These are phyloP conservation scores for Neofelis nebulosa DNA, from an alignment of 2,113 vertebrate species.

Conservation along the genomic window DNA sequence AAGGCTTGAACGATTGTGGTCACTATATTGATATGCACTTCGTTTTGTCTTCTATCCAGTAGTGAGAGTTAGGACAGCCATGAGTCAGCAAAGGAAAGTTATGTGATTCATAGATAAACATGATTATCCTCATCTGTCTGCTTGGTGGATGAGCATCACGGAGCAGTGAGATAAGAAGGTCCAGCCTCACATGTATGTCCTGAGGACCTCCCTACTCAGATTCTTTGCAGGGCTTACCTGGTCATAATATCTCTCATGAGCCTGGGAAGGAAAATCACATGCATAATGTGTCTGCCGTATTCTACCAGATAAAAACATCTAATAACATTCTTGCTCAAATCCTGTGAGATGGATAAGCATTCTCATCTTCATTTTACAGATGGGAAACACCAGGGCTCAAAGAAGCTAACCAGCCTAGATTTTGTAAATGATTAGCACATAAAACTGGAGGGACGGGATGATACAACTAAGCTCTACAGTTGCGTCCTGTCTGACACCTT, in stretches of 20 bases:
- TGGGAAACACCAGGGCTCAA: neutral
- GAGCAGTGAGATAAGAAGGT: neutral
- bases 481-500: neutral
- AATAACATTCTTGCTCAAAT: neutral
- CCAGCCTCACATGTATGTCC: neutral
- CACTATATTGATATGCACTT: neutral
- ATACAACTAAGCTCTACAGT: neutral
- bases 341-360: neutral
- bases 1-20: neutral
- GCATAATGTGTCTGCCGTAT: neutral
- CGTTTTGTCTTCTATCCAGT: neutral
- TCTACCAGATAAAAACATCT: neutral
- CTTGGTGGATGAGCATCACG: neutral
- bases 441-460: neutral
- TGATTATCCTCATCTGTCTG: neutral
- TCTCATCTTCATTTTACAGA: neutral
- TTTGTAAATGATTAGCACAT: neutral
- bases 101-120: neutral
- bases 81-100: neutral
- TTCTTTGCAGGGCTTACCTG: neutral
- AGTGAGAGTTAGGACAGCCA: neutral
- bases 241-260: neutral
- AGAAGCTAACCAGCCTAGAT: neutral
- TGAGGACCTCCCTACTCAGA: neutral
- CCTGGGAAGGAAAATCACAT: neutral